Evolutionary conservation across 2,113 vertebrate species (phyloP).

Genomic region (Platysternon megacephalum): DNA sequence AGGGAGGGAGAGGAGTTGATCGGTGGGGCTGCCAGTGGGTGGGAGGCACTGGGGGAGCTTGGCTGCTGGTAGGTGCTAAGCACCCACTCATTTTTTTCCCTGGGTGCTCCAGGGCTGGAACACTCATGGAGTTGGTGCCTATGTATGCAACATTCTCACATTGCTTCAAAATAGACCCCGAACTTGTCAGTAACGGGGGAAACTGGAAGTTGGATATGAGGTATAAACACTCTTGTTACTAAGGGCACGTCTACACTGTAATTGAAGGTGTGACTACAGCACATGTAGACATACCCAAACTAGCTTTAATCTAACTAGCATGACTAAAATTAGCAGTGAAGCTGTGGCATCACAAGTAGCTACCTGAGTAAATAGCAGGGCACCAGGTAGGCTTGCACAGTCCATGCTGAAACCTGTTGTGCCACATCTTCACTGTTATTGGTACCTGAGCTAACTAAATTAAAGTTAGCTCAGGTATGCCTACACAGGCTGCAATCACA

Average conservation of each 20-base stretch:
- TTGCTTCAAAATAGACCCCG: background rate
- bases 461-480: background rate
- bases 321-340: background rate
- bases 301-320: background rate
- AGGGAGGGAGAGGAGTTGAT: too few species aligned
- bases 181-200: background rate
- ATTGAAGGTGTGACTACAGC: background rate
- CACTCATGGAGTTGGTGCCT: too few species aligned
- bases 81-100: too few species aligned
- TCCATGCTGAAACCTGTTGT: background rate
- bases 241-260: background rate
- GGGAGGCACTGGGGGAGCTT: too few species aligned
- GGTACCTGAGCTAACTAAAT: background rate
- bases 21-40: too few species aligned
- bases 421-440: background rate
- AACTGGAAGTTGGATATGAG: conserved; percentile 3
- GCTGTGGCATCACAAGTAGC: background rate
- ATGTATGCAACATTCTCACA: background rate
- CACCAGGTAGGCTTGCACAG: background rate
- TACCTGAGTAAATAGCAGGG: background rate
- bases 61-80: too few species aligned
- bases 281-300: background rate
- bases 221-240: background rate
- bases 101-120: too few species aligned
- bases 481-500: background rate